Percentiles rank a stretch among this genome's conserved stretches.
These are phyloP conservation scores for Electrophaes corylata DNA, from an alignment of 2,888 invertebrate genomes.

Conservation along the genomic window DNA sequence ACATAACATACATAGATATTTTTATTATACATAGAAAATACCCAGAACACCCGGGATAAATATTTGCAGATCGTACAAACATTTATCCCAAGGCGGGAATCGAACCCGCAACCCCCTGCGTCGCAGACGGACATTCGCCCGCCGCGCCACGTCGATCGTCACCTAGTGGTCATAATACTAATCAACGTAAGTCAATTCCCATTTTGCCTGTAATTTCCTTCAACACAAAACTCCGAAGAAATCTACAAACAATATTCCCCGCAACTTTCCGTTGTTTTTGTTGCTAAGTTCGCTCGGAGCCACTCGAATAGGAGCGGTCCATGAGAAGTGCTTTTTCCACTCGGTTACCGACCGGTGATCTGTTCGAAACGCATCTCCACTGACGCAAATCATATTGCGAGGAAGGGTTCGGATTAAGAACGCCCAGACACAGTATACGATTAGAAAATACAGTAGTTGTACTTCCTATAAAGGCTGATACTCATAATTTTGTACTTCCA, in stretches of 20 bases:
- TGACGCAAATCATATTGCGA: slow-evolving; percentile 84
- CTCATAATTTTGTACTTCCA: too few relatives aligned
- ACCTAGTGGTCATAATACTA: too few relatives aligned
- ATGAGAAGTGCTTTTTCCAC: slow-evolving; percentile 83
- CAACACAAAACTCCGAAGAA: slow-evolving; percentile 5
- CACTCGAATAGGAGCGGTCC: slow-evolving; percentile 64
- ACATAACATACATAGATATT: too few relatives aligned
- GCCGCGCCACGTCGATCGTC: too few relatives aligned
- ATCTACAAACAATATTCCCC: slow-evolving; percentile 3
- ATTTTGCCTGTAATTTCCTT: background rate
- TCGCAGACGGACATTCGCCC: too few relatives aligned
- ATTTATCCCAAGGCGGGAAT: too few relatives aligned
- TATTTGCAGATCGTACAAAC: too few relatives aligned
- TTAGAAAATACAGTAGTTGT: background rate
- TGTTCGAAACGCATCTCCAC: slow-evolving; percentile 80
- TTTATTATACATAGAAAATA: too few relatives aligned
- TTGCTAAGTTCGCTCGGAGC: slow-evolving; percentile 24
- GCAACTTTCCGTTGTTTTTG: slow-evolving; percentile 10
- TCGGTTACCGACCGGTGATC: slow-evolving; percentile 83
- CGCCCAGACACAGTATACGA: slow-evolving; percentile 45
- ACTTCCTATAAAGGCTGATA: too few relatives aligned
- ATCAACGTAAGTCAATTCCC: too few relatives aligned
- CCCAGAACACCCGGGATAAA: too few relatives aligned
- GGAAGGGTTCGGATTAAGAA: slow-evolving; percentile 79
- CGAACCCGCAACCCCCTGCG: too few relatives aligned